These are phyloP conservation scores for Patiria pectinifera DNA, from an alignment of 53 echinoderm and acorn worm species.

Conservation along the genomic window DNA sequence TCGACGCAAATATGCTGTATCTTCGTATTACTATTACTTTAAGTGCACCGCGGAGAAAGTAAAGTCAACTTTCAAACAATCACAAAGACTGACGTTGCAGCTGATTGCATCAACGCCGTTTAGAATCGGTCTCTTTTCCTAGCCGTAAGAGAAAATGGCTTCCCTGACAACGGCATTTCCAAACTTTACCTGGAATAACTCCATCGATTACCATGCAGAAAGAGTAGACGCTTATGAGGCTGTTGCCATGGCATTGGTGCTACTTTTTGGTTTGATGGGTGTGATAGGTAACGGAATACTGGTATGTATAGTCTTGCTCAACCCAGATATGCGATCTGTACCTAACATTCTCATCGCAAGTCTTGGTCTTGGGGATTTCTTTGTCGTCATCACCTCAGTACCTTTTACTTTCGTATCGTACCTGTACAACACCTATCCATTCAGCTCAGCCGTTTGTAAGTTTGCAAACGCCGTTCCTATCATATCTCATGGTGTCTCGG, in stretches of 20 bases:
- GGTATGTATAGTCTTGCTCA: conserved; percentile 84
- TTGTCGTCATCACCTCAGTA: conserved; percentile 76
- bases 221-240: conserved; percentile 25
- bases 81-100: neutral
- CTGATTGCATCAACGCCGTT: neutral
- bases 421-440: conserved; percentile 62
- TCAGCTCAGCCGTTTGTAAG: conserved; percentile 73
- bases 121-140: neutral
- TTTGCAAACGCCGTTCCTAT: conserved; percentile 70
- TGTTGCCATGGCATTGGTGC: conserved; percentile 62
- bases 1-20: no score
- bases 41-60: neutral
- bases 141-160: conserved; percentile 8
- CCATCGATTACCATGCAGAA: neutral
- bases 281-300: conserved; percentile 87
- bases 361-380: conserved; percentile 89
- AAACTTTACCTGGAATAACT: neutral
- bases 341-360: conserved; percentile 93
- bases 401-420: conserved; percentile 79
- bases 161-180: neutral
- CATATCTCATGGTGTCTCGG: conserved; percentile 88
- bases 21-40: no score
- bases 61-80: neutral
- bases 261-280: conserved; percentile 78
- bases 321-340: conserved; percentile 91